A percentile compares a stretch with the other conserved stretches of the same genome.
These are phyloP conservation scores for Notolabrus celidotus DNA, from an alignment of 2,797 vertebrate species.

Conservation along the genomic window DNA sequence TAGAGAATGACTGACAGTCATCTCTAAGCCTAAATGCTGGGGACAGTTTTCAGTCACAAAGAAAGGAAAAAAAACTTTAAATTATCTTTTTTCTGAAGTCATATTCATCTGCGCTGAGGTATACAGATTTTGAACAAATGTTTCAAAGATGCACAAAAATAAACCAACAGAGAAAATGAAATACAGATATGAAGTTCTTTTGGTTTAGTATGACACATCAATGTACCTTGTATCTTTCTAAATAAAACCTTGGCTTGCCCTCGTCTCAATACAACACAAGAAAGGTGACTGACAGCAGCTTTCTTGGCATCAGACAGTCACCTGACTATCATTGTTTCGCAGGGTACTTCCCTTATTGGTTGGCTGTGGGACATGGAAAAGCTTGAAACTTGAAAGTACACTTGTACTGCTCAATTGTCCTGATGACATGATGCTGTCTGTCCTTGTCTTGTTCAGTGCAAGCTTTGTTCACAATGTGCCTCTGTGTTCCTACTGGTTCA, in stretches of 20 bases:
- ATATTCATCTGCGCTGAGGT: no score
- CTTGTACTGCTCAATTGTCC: not conserved
- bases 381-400: not conserved
- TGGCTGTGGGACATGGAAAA: not conserved
- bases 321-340: not conserved
- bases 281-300: not conserved
- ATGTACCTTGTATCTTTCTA: no score
- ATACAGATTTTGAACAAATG: no score
- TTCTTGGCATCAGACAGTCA: no score
- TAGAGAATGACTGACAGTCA: not conserved
- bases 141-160: no score
- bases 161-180: no score
- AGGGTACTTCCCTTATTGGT: not conserved
- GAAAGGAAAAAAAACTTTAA: no score
- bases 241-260: no score
- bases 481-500: not conserved
- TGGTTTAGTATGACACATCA: no score
- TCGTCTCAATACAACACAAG: not conserved
- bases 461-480: constrained; percentile 4
- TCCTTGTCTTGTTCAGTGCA: not conserved
- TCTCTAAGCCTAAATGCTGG: not conserved
- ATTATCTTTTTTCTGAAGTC: no score
- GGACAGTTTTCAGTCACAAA: no score
- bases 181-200: no score
- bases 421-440: not conserved